A percentile compares a stretch with the other conserved stretches of the same genome.
These are phyloP conservation scores for Clarias macrocephalus DNA, from an alignment of 2,113 vertebrate species.

Conservation along the genomic window DNA sequence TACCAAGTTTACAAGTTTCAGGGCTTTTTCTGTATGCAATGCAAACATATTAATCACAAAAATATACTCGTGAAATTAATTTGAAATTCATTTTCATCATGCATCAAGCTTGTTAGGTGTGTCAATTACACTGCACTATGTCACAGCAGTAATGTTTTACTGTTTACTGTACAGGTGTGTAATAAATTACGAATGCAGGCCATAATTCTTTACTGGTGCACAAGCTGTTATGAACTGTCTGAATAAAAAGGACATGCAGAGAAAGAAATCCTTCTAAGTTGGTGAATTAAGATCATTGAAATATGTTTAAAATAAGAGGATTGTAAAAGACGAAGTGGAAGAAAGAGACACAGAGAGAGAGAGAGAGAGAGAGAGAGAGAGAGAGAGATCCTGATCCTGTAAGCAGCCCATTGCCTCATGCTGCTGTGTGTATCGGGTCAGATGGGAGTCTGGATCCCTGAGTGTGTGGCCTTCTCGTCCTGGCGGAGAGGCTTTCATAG, in stretches of 20 bases:
- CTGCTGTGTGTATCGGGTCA: constrained; percentile 61
- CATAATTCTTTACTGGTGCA: not conserved
- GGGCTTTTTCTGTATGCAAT: not conserved
- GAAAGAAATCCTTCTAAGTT: not conserved
- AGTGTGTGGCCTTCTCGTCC: constrained; percentile 61
- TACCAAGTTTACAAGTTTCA: not conserved
- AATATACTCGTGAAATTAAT: not conserved
- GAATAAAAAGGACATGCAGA: not conserved
- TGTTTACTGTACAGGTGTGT: not conserved
- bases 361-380: constrained; percentile 54
- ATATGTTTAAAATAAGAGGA: not conserved
- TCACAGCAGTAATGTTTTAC: not conserved
- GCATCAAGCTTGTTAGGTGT: not conserved
- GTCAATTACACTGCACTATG: not conserved
- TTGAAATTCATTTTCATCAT: not conserved
- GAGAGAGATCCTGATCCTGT: constrained; percentile 21
- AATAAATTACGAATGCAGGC: not conserved
- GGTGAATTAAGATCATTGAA: not conserved
- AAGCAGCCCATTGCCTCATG: constrained; percentile 68
- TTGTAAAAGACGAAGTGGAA: not conserved
- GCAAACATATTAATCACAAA: not conserved
- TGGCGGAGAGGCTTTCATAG: constrained; percentile 76
- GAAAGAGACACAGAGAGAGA: constrained; percentile 38
- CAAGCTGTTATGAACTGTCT: not conserved
- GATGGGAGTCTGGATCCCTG: constrained; percentile 50